Conservation (phyloP, 1,140 invertebrate genomes). For the Hycleus phaleratus region DNA sequence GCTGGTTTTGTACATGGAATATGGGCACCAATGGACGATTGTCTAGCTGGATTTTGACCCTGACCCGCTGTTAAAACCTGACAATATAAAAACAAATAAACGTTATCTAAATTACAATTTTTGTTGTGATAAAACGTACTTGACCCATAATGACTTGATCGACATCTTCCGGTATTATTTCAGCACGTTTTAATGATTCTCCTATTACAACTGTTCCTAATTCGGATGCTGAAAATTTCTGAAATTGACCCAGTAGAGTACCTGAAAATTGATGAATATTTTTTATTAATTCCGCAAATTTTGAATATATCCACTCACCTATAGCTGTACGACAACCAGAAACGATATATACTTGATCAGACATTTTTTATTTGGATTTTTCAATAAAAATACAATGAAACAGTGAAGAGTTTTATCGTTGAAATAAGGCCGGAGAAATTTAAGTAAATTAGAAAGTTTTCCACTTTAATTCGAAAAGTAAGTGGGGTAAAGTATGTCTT, state of each 20-base stretch:
- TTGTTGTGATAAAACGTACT: constrained; percentile 42
- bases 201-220: constrained; percentile 69
- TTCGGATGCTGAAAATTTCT: constrained; percentile 45
- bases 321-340: constrained; percentile 5
- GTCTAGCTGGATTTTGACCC: constrained; percentile 81
- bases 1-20: constrained; percentile 66
- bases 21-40: constrained; percentile 71
- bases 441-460: too few species aligned
- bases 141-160: constrained; percentile 84
- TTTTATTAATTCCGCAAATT: neutral
- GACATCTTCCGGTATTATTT: constrained; percentile 56
- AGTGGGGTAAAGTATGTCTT: too few species aligned
- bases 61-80: constrained; percentile 62
- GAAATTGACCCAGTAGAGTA: constrained; percentile 28
- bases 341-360: constrained; percentile 5
- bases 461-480: too few species aligned
- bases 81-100: constrained; percentile 19
- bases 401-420: too few species aligned
- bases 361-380: neutral
- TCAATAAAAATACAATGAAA: neutral
- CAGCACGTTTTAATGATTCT: constrained; percentile 58
- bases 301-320: neutral
- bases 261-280: constrained; percentile 14
- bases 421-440: too few species aligned
- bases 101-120: neutral